Percentiles rank a stretch among this genome's conserved stretches.
These are phyloP conservation scores for Tachyglossus aculeatus DNA, from an alignment of 2,797 vertebrate genomes.

Conservation along the genomic window DNA sequence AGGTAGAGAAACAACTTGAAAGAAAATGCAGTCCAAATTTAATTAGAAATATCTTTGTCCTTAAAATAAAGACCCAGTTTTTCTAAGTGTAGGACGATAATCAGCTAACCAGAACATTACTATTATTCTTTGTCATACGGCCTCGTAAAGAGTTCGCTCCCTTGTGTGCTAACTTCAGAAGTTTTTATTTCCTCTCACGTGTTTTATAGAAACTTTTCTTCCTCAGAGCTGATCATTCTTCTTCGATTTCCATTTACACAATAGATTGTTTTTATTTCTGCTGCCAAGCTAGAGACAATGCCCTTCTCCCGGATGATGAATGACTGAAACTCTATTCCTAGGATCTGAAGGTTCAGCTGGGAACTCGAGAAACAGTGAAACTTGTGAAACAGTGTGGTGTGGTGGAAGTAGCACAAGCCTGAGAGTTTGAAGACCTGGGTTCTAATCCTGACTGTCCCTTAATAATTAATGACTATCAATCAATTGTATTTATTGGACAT, in stretches of 20 bases:
- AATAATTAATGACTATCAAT: too few species aligned
- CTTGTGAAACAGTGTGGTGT: too few species aligned
- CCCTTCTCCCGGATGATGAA: constrained; percentile 8
- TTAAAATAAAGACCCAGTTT: neutral
- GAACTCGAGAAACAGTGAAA: constrained; percentile 8
- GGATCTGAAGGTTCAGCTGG: neutral
- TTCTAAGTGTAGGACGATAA: neutral
- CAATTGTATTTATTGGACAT: too few species aligned
- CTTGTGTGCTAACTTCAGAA: neutral
- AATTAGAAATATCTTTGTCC: neutral
- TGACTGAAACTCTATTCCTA: neutral
- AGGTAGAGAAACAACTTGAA: neutral
- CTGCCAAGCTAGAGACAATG: neutral
- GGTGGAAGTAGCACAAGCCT: too few species aligned
- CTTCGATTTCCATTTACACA: neutral
- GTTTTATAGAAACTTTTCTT: neutral
- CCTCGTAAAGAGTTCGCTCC: neutral
- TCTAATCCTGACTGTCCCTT: too few species aligned
- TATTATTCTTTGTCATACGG: neutral
- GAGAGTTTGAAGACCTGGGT: too few species aligned
- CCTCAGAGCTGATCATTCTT: constrained; percentile 20
- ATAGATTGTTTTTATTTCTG: constrained; percentile 19
- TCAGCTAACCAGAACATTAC: neutral
- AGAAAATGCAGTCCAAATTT: neutral
- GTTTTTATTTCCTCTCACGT: constrained; percentile 25